phyloP scores from a whole-genome alignment of 2,888 invertebrate genomes.

The Sinopyrophorus schimmeli region DNA sequence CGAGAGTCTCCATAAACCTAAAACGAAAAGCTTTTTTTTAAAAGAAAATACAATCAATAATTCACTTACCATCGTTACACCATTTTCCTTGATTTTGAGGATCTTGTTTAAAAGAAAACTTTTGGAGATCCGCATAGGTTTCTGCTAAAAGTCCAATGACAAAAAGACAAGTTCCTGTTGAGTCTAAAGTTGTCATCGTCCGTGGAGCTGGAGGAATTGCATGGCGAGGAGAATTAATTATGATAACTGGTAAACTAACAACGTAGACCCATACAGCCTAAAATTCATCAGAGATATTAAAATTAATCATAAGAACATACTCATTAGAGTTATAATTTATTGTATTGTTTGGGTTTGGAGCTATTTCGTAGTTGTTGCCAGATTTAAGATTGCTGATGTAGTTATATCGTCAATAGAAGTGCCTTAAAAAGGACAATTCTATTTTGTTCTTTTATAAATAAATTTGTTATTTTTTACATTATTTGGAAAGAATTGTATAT shows the following conservation, averaged over 20 bases:
- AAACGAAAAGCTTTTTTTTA: conserved; percentile 1
- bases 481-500: too few relatives aligned
- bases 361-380: too few relatives aligned
- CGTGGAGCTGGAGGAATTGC: conserved; percentile 75
- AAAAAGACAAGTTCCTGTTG: conserved; percentile 83
- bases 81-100: conserved; percentile 88
- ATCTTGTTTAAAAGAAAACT: conserved; percentile 88
- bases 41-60: too few relatives aligned
- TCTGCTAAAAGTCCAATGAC: conserved; percentile 84
- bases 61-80: conserved; percentile 79
- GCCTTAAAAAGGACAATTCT: too few relatives aligned
- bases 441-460: too few relatives aligned
- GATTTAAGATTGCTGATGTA: too few relatives aligned
- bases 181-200: conserved; percentile 86
- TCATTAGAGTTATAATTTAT: too few relatives aligned
- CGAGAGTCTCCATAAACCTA: conserved; percentile 75
- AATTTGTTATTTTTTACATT: too few relatives aligned
- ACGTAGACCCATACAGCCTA: conserved; percentile 90
- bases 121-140: conserved; percentile 90
- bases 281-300: not conserved
- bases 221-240: conserved; percentile 84
- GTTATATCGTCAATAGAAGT: too few relatives aligned
- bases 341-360: too few relatives aligned
- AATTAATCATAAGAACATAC: too few relatives aligned
- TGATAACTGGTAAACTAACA: conserved; percentile 89